These are phyloP conservation scores for Zeuzera pyrina DNA, from an alignment of 2,888 invertebrate species.

Conservation along the genomic window DNA sequence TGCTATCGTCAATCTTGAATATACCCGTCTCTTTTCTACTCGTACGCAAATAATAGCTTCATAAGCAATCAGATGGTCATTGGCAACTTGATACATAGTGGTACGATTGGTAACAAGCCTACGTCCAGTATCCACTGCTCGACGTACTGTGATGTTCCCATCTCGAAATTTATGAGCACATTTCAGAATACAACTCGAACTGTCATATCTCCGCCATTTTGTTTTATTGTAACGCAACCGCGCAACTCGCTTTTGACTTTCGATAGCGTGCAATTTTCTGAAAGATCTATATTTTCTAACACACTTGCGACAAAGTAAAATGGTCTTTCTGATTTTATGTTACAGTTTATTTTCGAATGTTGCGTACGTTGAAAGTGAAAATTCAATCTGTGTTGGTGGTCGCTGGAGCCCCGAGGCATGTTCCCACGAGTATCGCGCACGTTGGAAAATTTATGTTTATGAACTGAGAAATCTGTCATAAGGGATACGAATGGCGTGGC, in stretches of 20 bases:
- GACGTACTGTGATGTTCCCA: constrained; percentile 42
- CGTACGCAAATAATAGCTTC: constrained; percentile 4
- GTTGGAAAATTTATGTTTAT: constrained; percentile 70
- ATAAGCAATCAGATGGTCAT: constrained; percentile 3
- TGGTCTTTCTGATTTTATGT: constrained; percentile 9
- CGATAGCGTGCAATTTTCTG: constrained; percentile 49
- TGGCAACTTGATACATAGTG: constrained; percentile 13
- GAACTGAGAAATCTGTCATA: constrained; percentile 70
- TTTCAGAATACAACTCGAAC: constrained; percentile 26
- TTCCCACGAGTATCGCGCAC: constrained; percentile 66
- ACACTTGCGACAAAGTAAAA: constrained; percentile 13
- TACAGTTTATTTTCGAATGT: constrained; percentile 30
- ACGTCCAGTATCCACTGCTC: constrained; percentile 24
- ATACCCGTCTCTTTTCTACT: constrained; percentile 10
- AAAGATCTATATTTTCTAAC: constrained; percentile 59
- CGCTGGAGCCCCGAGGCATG: constrained; percentile 46
- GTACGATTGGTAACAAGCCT: constrained; percentile 14
- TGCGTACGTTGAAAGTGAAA: constrained; percentile 55
- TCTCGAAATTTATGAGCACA: constrained; percentile 47
- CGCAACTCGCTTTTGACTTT: constrained; percentile 32
- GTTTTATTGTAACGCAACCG: constrained; percentile 50
- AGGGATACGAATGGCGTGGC: constrained; percentile 59
- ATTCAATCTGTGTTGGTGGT: constrained; percentile 65
- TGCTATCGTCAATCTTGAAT: constrained; percentile 4
- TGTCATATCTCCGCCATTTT: constrained; percentile 42